Conservation (phyloP, 23 tunicate species). For the Styela clava region DNA sequence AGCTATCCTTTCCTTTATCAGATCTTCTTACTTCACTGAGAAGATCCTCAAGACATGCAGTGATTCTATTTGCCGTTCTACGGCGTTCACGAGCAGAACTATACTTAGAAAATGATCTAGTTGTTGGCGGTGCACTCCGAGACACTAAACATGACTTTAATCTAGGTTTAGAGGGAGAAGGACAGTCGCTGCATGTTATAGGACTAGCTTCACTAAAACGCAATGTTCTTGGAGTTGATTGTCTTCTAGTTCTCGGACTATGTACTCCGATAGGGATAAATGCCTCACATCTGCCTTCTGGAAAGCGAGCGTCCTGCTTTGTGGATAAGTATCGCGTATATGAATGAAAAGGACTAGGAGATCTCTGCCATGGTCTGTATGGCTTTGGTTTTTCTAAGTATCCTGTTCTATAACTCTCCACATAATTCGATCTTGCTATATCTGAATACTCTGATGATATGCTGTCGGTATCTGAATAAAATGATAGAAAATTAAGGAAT, state of each 20-base stretch:
- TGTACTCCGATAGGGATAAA: background rate
- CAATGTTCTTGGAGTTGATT: background rate
- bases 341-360: background rate
- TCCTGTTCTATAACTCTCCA: background rate
- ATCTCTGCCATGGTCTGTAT: background rate
- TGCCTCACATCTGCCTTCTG: background rate
- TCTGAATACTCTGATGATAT: background rate
- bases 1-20: background rate
- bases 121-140: background rate
- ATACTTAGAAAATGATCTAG: background rate
- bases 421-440: background rate
- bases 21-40: background rate
- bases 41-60: background rate
- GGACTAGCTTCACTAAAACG: background rate
- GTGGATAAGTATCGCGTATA: background rate
- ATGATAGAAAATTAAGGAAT: too few relatives aligned
- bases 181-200: background rate
- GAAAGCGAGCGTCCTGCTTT: background rate
- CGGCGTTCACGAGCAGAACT: background rate
- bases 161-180: background rate
- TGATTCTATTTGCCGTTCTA: background rate
- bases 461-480: background rate
- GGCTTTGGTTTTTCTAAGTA: background rate
- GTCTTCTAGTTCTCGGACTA: background rate
- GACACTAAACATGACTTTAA: slow-evolving; percentile 13